phyloP scores from a whole-genome alignment of 2,113 vertebrate species.

The Petroica traversi region DNA sequence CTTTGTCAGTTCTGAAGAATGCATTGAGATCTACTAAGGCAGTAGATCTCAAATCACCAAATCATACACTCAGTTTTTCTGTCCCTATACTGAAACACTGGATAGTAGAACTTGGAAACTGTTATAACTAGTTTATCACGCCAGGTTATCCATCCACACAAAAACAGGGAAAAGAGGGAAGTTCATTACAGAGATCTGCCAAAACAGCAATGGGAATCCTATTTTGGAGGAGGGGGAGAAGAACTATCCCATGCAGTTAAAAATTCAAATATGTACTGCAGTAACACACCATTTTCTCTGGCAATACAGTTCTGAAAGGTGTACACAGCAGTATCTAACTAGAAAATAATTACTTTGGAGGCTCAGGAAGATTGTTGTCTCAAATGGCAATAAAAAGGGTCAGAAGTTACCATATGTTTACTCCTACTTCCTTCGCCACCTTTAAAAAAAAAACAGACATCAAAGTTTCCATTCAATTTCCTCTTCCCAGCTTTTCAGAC shows the following conservation, averaged over 20 bases:
- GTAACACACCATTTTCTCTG: not conserved
- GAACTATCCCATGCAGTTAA: not conserved
- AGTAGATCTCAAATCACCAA: not conserved
- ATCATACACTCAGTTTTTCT: not conserved
- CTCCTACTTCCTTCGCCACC: not conserved
- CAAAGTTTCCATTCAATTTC: not conserved
- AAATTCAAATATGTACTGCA: not conserved
- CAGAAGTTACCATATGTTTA: not conserved
- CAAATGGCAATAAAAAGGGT: not conserved
- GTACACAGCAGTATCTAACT: not conserved
- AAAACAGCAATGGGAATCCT: not conserved
- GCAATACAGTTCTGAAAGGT: not conserved
- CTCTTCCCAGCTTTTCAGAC: not conserved
- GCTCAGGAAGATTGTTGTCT: not conserved
- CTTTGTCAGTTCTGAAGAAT: not conserved
- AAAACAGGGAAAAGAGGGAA: not conserved
- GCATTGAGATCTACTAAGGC: not conserved
- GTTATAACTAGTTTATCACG: not conserved
- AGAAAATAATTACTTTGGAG: not conserved
- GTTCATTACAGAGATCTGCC: not conserved
- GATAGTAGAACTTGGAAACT: not conserved
- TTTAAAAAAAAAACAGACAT: not conserved
- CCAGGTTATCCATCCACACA: not conserved
- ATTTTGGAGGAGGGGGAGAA: not conserved
- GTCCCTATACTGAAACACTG: not conserved